phyloP scores from a whole-genome alignment of 2,797 vertebrate species.

The Sebastes iracundus region DNA sequence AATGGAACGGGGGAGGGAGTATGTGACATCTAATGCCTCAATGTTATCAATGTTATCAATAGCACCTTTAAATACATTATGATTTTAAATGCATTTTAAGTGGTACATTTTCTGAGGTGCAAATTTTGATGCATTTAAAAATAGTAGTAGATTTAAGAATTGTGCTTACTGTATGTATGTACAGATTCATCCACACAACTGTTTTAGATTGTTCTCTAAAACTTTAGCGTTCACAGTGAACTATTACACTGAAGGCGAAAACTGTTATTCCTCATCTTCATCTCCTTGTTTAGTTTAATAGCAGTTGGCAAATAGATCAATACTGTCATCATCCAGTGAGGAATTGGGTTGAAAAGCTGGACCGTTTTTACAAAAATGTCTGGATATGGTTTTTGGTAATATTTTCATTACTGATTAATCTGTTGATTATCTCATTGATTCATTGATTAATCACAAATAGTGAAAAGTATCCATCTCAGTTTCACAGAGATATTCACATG shows the following conservation, averaged over 20 bases:
- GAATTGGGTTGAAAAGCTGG: background rate
- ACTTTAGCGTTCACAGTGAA: background rate
- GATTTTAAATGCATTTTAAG: background rate
- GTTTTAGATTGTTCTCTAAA: no score
- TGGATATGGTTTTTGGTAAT: background rate
- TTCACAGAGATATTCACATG: background rate
- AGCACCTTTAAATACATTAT: background rate
- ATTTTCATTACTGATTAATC: background rate
- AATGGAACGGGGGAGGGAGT: no score
- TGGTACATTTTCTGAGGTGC: background rate
- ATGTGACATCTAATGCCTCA: no score
- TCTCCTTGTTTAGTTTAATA: background rate
- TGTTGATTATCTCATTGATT: background rate
- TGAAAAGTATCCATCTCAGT: background rate
- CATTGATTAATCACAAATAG: background rate
- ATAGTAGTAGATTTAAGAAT: accelerated
- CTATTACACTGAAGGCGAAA: background rate
- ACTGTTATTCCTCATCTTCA: background rate
- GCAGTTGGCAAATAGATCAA: background rate
- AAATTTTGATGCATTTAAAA: background rate
- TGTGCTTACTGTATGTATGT: background rate
- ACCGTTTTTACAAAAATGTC: background rate
- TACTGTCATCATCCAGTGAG: background rate
- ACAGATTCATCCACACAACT: background rate
- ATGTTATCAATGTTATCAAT: no score